Percentiles rank a stretch among this genome's conserved stretches.
Evolutionary conservation across 2,888 invertebrate genomes (phyloP).

Genomic region (Pteria penguin): DNA sequence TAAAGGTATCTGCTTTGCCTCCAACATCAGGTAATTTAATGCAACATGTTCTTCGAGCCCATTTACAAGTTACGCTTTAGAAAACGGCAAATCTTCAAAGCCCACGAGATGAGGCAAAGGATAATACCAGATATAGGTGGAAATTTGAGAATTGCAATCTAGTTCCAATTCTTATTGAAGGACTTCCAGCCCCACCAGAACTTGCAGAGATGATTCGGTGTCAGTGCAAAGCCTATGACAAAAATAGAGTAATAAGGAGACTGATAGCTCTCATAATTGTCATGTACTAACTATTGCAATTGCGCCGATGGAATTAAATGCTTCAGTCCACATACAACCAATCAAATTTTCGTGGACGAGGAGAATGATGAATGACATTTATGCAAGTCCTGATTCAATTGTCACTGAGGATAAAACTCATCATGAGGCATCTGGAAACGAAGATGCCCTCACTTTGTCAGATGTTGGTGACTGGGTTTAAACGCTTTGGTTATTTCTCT

Average conservation of each 20-base stretch:
- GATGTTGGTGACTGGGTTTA: background rate
- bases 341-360: background rate
- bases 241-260: too few species aligned
- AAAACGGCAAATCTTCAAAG: background rate
- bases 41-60: background rate
- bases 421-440: too few species aligned
- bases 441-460: background rate
- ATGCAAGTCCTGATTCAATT: background rate
- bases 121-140: background rate
- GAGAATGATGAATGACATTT: background rate
- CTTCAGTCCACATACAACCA: background rate
- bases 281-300: background rate
- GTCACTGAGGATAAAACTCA: too few species aligned
- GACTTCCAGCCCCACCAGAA: background rate
- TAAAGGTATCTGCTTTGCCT: background rate
- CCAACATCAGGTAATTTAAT: background rate
- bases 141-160: background rate
- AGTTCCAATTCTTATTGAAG: background rate
- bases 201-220: background rate
- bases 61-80: background rate
- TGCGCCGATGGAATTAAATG: background rate
- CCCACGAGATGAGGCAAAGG: background rate
- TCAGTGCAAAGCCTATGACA: background rate
- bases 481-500: too few species aligned
- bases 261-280: too few species aligned